Percentiles rank a stretch among this genome's conserved stretches.
These are phyloP conservation scores for Pinctada fucata DNA, from an alignment of 2,888 invertebrate genomes.

Conservation along the genomic window DNA sequence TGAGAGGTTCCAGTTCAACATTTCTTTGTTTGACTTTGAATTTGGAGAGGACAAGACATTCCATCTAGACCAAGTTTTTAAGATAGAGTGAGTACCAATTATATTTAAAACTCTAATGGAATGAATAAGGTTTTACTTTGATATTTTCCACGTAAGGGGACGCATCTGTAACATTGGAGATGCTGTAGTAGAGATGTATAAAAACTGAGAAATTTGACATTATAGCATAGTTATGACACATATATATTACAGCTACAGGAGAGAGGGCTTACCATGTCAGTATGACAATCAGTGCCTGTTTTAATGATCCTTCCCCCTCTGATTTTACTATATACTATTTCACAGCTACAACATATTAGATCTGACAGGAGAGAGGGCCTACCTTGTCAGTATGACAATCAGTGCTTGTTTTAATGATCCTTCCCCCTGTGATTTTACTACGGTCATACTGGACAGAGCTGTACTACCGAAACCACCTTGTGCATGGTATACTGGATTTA, in stretches of 20 bases:
- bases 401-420: conserved; percentile 43
- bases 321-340: not conserved
- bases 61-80: conserved; percentile 18
- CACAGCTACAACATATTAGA: conserved; percentile 42
- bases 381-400: conserved; percentile 35
- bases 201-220: too few relatives aligned
- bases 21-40: conserved; percentile 30
- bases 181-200: too few relatives aligned
- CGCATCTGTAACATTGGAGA: too few relatives aligned
- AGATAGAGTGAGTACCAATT: conserved; percentile 7
- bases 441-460: conserved; percentile 32
- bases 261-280: too few relatives aligned
- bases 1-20: conserved; percentile 31
- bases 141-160: too few relatives aligned
- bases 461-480: conserved; percentile 42
- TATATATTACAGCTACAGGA: too few relatives aligned
- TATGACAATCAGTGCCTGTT: too few relatives aligned
- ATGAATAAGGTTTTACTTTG: too few relatives aligned
- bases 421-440: conserved; percentile 35
- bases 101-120: too few relatives aligned
- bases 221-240: too few relatives aligned
- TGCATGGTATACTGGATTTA: conserved; percentile 39
- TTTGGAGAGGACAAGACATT: conserved; percentile 14
- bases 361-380: conserved; percentile 37
- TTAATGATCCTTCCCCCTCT: too few relatives aligned